These are phyloP conservation scores for Taenioides sp. DNA, from an alignment of 2,797 vertebrate species.

Conservation along the genomic window DNA sequence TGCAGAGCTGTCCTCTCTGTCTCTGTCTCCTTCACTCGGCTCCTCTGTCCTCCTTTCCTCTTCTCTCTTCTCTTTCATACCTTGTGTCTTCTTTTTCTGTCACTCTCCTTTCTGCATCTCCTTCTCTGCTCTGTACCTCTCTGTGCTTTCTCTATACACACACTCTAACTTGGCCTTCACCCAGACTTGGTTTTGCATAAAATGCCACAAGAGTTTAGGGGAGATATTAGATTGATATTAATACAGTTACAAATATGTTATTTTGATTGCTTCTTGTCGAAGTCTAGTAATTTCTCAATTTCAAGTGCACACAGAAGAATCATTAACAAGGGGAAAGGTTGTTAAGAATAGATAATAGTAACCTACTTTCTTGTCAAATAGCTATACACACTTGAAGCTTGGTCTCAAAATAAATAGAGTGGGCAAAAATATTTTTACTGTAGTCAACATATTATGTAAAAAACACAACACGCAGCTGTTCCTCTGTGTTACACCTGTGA, in stretches of 20 bases:
- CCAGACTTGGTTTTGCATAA: constrained; percentile 46
- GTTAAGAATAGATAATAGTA: not conserved
- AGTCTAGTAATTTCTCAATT: not conserved
- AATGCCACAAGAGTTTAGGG: not conserved
- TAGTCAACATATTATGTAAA: constrained; percentile 4
- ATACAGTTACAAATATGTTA: constrained; percentile 7
- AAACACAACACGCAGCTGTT: constrained; percentile 1
- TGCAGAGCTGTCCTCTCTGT: constrained; percentile 51
- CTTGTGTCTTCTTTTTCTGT: not conserved
- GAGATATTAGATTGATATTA: constrained; percentile 21
- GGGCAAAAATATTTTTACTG: constrained; percentile 15
- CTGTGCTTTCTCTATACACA: constrained; percentile 22
- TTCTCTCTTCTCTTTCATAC: not conserved
- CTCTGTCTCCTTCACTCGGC: constrained; percentile 34
- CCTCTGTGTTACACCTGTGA: not conserved
- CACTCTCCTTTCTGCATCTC: constrained; percentile 11
- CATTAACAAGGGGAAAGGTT: not conserved
- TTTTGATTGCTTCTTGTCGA: constrained; percentile 5
- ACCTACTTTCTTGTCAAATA: not conserved
- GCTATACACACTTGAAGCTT: not conserved
- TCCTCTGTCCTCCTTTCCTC: constrained; percentile 5
- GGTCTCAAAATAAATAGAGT: not conserved
- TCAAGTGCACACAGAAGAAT: not conserved
- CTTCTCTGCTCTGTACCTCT: constrained; percentile 32
- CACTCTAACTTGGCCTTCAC: constrained; percentile 45